Base-by-base conservation (phyloP, 2,888 invertebrate genomes). In the Hirtodrosophila alboralis region DNA sequence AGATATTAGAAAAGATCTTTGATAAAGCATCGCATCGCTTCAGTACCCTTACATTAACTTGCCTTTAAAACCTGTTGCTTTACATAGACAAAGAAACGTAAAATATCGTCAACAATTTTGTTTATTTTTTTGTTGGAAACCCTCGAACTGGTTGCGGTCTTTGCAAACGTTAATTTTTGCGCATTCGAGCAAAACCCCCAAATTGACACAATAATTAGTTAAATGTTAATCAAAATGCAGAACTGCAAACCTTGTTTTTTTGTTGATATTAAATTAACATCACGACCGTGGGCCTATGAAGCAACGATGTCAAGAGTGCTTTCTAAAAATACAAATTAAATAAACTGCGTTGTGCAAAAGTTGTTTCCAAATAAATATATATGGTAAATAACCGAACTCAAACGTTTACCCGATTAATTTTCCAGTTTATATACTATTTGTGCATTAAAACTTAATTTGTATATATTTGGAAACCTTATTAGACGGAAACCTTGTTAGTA, bases 191-290 rank as follows among this genome's bases (percentile, higher is more conserved):
- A 51, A 67, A 67, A 57, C 51, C 40, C 40, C 45, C 41, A 44
- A 69, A 45, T 63, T 83, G 61, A 74, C 75, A 74, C 53, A 59
- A 43, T 59, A 71, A 86, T 79, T 79, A 79, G 86, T 60, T 43
- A 63, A 67, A 59, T 58, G 84, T 79, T 79, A 79, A 79, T 78
- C 63, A 61, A 81, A 66, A 63, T 61, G 56, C 69, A 73, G 62
- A 81, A 68, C 41, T 65, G 72, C 44, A 65, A 54, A 44, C 33
- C 9, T 52, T 18, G 37, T 8, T 30, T 41, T 34, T 28, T 30
- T 21, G 28, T 21, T 56, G n/a, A 8, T 9, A 37, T 49, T 61
- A 57, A 56, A 72, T 59, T 43, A 30, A 33, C 48, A 48, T 65
- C 58, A 63, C 14, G 70, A 49, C 45, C 70, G 31, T 51, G 18